Conservation (phyloP, 1,140 invertebrate species). For the Diploscapter pachys region DNA sequence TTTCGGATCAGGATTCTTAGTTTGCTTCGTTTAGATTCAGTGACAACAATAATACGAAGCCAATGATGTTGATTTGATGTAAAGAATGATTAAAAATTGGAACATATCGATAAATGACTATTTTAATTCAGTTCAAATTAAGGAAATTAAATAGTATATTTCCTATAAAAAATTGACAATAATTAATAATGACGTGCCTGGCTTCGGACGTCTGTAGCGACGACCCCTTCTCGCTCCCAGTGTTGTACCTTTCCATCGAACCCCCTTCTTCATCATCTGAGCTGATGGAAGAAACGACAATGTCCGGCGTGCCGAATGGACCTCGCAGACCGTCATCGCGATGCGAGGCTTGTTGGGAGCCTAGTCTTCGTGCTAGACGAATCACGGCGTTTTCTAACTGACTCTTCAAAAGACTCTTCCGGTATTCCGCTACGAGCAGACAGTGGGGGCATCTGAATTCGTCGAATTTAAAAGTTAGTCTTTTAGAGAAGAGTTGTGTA, state of each 20-base stretch:
- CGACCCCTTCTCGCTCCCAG: slow-evolving; percentile 38
- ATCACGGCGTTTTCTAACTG: slow-evolving; percentile 57
- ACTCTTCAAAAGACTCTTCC: slow-evolving; percentile 37
- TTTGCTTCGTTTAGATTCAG: no score
- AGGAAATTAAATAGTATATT: no score
- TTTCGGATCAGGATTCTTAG: no score
- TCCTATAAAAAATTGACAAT: no score
- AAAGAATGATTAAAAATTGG: no score
- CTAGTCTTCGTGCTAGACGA: slow-evolving; percentile 46
- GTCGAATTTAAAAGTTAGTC: slow-evolving; percentile 4
- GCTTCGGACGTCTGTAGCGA: slow-evolving; percentile 38
- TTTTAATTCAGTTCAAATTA: no score
- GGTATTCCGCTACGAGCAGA: slow-evolving; percentile 43
- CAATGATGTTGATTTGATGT: no score
- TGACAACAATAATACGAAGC: no score
- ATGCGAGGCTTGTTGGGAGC: slow-evolving; percentile 18
- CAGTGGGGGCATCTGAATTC: slow-evolving; percentile 43
- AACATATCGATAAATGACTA: no score
- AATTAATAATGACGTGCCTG: slow-evolving; percentile 25
- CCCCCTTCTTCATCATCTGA: slow-evolving; percentile 51
- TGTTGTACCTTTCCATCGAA: slow-evolving; percentile 23
- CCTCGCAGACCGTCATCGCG: slow-evolving; percentile 35
- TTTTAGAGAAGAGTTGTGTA: not conserved
- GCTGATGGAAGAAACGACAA: slow-evolving; percentile 51
- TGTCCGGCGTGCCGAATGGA: slow-evolving; percentile 17